Percentiles rank a stretch among this genome's conserved stretches.
Conservation (phyloP, 2,113 vertebrate species). For the Gorsachius goisagi region DNA sequence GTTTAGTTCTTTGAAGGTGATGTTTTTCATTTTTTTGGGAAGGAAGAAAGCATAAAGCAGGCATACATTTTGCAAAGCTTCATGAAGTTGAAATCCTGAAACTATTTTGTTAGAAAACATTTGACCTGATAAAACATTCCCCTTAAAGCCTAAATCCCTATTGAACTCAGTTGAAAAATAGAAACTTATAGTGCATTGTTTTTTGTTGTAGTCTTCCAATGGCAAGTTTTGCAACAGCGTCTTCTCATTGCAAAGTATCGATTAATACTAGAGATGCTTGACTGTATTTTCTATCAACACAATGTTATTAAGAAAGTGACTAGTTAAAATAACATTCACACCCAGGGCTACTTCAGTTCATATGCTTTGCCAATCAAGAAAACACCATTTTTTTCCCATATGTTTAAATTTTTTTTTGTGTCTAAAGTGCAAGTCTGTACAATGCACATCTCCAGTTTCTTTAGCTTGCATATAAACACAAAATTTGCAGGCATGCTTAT, state of each 20-base stretch:
- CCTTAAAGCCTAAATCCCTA: neutral
- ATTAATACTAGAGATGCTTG: neutral
- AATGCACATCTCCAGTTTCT: neutral
- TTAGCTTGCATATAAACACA: neutral
- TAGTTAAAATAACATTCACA: neutral
- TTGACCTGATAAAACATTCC: neutral
- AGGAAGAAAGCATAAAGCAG: neutral
- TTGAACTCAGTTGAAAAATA: neutral
- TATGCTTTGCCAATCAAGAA: neutral
- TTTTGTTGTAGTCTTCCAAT: neutral
- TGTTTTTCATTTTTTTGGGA: neutral
- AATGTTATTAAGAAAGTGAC: neutral
- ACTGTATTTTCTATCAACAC: neutral
- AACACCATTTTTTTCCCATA: neutral
- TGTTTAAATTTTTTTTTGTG: rapidly evolving
- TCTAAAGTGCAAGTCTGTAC: neutral
- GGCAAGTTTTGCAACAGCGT: neutral
- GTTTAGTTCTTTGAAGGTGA: neutral
- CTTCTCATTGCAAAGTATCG: neutral
- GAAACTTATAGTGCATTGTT: neutral
- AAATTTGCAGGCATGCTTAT: neutral
- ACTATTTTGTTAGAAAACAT: neutral
- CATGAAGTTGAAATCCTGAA: neutral
- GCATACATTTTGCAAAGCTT: neutral
- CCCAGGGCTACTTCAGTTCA: neutral